Conservation (phyloP, 2,797 vertebrate species). For the Mus spretus region DNA sequence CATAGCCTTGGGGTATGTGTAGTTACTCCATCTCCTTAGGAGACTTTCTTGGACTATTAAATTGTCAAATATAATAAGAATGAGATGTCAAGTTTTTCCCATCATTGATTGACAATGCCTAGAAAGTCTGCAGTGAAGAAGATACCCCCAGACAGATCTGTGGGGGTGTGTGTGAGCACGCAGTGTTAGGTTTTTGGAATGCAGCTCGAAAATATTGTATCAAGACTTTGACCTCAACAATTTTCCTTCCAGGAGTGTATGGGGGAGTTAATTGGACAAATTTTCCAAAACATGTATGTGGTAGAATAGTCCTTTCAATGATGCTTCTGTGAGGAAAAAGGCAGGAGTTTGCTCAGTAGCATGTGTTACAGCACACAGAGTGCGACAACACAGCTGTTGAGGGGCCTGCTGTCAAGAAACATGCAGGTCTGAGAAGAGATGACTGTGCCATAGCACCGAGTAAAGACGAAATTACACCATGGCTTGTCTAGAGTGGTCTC, state of each 20-base stretch:
- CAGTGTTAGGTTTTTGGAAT: not conserved
- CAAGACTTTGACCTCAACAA: slow-evolving; percentile 46
- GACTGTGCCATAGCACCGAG: not conserved
- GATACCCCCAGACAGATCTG: not conserved
- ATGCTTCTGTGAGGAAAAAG: slow-evolving; percentile 49
- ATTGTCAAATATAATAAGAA: slow-evolving; percentile 77
- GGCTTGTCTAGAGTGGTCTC: slow-evolving; percentile 44
- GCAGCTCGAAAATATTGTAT: slow-evolving; percentile 58
- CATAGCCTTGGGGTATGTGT: not conserved
- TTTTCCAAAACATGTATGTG: slow-evolving; percentile 39
- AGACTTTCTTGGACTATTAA: slow-evolving; percentile 69
- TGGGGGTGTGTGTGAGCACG: not conserved
- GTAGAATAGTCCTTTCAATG: slow-evolving; percentile 33
- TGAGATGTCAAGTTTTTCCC: slow-evolving; percentile 49
- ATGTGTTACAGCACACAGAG: slow-evolving; percentile 37
- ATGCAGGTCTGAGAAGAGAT: slow-evolving; percentile 53
- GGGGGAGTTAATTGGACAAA: slow-evolving; percentile 61
- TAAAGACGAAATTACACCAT: slow-evolving; percentile 24
- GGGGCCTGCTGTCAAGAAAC: not conserved
- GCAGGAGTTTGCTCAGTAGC: slow-evolving; percentile 48
- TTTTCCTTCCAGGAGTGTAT: slow-evolving; percentile 72
- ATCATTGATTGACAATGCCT: slow-evolving; percentile 63
- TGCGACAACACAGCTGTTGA: not conserved
- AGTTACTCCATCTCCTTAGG: slow-evolving; percentile 21
- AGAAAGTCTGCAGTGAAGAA: slow-evolving; percentile 52